Base-by-base conservation (phyloP, 2,888 invertebrate genomes). In the Tineola bisselliella region DNA sequence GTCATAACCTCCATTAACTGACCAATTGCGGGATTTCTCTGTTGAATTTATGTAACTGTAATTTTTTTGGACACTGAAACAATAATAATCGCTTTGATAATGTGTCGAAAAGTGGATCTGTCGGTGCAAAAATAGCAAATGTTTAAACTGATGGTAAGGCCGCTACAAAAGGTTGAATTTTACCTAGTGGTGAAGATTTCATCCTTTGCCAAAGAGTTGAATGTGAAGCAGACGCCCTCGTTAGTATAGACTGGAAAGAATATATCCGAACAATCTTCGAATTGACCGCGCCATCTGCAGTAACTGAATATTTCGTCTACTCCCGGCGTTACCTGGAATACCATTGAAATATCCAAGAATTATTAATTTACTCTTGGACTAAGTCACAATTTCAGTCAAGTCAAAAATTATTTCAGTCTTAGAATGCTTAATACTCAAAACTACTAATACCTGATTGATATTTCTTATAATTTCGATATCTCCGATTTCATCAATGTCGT, bases 191-290 rank as follows among this genome's bases (percentile, higher is more conserved):
- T 62, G 43, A 78, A 70, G 30, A 77, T 71, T 12, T 77, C 75
- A 11, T 54, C 10, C 1, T 68, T 69, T 2, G 72, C 65, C 8
- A 77, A 61, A 0, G 69, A 64, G 62, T 78, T 78, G 59, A 71
- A 65, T n/a, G 66, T 73, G 48, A 63, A 77, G 61, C 77, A 77
- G 0, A 76, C 30, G 2, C 77, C 77, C 63, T 76, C 72, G 0
- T 62, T 59, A 0, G 77, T 77, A 2, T 74, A 61, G 1, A 73
- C 70, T 61, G 43, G 63, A 10, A 63, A 59, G 15, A 75, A 73
- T 3, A 63, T 0, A 0, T 44, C 0, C 0, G 0, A 1, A 61
- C 66, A 66, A 5, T 33, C 0, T 0, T 12, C 1, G 11, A 11
- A 0, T 3, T 17, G 17, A 31, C 60, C 61, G 4, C 62, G 62